Conservation (phyloP, 2,113 vertebrate genomes). For the Callionymus lyra region DNA sequence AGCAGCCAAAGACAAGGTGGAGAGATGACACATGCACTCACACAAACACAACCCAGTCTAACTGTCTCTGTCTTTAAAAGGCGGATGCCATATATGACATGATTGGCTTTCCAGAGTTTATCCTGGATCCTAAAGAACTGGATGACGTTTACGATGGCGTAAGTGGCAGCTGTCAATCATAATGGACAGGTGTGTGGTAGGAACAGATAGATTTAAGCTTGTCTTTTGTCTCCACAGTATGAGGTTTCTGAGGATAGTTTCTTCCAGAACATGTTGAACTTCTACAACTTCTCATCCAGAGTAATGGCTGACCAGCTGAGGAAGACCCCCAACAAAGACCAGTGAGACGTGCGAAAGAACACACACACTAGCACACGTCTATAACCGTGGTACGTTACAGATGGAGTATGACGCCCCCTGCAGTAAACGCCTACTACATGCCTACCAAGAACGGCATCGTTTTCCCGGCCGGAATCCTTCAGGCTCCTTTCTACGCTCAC, state of each 20-base stretch:
- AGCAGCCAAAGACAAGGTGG: slow-evolving; percentile 92
- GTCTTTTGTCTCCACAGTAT: slow-evolving; percentile 65
- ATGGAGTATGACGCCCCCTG: slow-evolving; percentile 98
- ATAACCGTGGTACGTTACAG: slow-evolving; percentile 43
- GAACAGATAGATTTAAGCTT: not conserved
- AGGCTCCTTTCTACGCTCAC: slow-evolving; percentile 91
- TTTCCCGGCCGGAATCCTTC: slow-evolving; percentile 93
- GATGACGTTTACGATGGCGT: slow-evolving; percentile 95
- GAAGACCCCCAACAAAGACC: slow-evolving; percentile 90
- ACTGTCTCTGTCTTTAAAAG: slow-evolving; percentile 47
- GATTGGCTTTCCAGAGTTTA: slow-evolving; percentile 98
- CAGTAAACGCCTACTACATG: slow-evolving; percentile 96
- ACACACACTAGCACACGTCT: not conserved
- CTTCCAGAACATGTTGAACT: slow-evolving; percentile 97
- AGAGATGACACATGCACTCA: not conserved
- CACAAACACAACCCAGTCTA: too few relatives aligned
- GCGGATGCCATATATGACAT: slow-evolving; percentile 95
- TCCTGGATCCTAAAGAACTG: slow-evolving; percentile 88
- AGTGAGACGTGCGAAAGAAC: slow-evolving; percentile 30
- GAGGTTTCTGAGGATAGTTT: slow-evolving; percentile 94
- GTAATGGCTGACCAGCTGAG: slow-evolving; percentile 96
- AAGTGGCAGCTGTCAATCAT: slow-evolving; percentile 24
- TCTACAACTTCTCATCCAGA: slow-evolving; percentile 95
- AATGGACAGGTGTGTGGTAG: not conserved
- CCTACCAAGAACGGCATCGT: slow-evolving; percentile 97